These are phyloP conservation scores for Salpingus planirostris DNA, from an alignment of 2,888 invertebrate genomes.

Conservation along the genomic window DNA sequence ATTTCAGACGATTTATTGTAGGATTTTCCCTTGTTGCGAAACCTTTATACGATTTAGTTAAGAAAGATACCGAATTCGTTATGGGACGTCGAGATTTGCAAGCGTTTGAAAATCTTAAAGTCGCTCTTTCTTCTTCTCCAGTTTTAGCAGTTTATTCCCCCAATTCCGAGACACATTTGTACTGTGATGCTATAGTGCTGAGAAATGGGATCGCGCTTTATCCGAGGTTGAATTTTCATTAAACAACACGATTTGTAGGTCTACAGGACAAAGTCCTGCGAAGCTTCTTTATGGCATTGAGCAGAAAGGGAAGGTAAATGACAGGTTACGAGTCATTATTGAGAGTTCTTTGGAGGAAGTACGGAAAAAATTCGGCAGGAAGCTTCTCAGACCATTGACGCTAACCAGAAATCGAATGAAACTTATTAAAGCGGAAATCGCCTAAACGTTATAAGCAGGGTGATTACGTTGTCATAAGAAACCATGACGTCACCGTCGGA, in stretches of 20 bases:
- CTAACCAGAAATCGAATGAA: slow-evolving; percentile 1
- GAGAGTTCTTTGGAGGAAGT: not conserved
- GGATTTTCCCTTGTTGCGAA: not conserved
- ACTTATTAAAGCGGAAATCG: not conserved
- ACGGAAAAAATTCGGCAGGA: not conserved
- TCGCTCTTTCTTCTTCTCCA: not conserved
- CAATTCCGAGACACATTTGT: not conserved
- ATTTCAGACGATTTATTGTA: not conserved
- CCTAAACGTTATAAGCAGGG: slow-evolving; percentile 1
- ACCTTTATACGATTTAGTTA: not conserved
- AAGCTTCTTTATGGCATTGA: slow-evolving; percentile 1
- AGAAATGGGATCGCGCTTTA: not conserved
- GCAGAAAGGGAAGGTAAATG: slow-evolving; percentile 2
- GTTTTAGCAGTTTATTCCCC: not conserved
- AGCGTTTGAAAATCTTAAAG: not conserved
- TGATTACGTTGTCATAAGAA: slow-evolving; percentile 12
- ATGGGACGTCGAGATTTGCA: not conserved
- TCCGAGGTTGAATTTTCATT: slow-evolving; percentile 1
- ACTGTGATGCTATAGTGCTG: not conserved
- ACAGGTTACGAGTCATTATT: not conserved
- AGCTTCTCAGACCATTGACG: not conserved
- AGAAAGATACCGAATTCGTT: not conserved
- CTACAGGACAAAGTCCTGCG: not conserved
- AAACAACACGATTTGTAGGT: slow-evolving; percentile 2
- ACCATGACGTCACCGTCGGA: slow-evolving; percentile 15